Evolutionary conservation across 2,888 invertebrate species (phyloP), one percentile per base, ranked within the genome.

Genomic region (Clunio marinus): DNA sequence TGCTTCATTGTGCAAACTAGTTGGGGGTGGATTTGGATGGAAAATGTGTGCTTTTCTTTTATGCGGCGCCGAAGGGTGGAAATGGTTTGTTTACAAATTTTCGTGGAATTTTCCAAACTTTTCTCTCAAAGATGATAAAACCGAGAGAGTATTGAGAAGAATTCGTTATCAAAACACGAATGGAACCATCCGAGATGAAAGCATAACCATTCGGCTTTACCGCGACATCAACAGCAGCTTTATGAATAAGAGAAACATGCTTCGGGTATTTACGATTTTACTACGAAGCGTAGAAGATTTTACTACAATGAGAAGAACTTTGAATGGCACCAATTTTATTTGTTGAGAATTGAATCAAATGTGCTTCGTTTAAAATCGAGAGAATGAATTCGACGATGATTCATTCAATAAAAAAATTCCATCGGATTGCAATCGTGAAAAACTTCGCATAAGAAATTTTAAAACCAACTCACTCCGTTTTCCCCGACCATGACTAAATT

Each of bases 1-100:
- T 66, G 66, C 66, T 66, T 27, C 15, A 1, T 24, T 32, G 51
- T 22, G 41, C 4, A 45, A 5, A 32, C 35, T 32, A 5, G 35
- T n/a, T n/a, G 35, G 41, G 60, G 60, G 17, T 60, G n/a, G n/a
- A n/a, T n/a, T n/a, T n/a, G n/a, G n/a, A n/a, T n/a, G 60, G 51
- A 27, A 57, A 24, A 57, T 7, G 10, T 32, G 32, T 32, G 57
- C 57, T 57, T 45, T 10, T 27, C 27, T 4, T n/a, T n/a, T n/a
- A n/a, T 57, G 27, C n/a, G 5, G 55, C 20, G 17, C 24, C 22
- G 22, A 24, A 24, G 66, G 66, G 55, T 66, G 66, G 55, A 66
- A 66, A 66, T 20, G 51, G 51, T 66, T 66, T 66, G 66, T 66
- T 66, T 66, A 66, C 66, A 66, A 55, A 28, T 57, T 57, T 27